Base-by-base conservation (phyloP, 92 coral and sea anemone genomes). In the Parazoanthus atlanticus region DNA sequence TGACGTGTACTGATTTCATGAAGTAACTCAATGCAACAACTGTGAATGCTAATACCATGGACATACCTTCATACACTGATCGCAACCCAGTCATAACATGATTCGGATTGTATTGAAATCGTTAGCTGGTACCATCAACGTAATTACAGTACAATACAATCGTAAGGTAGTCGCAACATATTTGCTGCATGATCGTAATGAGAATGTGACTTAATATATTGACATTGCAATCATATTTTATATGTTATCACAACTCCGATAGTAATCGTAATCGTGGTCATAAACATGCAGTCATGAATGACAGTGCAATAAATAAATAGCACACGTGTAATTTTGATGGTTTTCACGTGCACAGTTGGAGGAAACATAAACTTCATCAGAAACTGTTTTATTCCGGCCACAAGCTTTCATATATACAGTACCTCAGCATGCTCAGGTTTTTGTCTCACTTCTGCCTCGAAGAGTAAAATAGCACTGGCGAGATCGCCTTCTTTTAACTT, bases 391-490 rank as follows among this genome's bases (percentile, higher is more conserved):
- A 52, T 19, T 52, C 19, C 12, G 19, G 58, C 4, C 10, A 52
- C 58, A 52, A 52, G 58, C 58, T 16, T 1, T 52, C 21, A 52
- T 2, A 52, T 52, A 52, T 1, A 52, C 3, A 90, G 81, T 81
- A 95, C 98, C 94, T 96, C 98, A 3, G 99, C 96, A 73, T 96
- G 98, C 46, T 96, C 98, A 23, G 99, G 98, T 33, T 93, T 89
- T 88, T 96, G 99, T 71, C 89, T 33, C 81, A 95, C 99, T 95
- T 96, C 98, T 28, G 99, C 98, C 89, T 96, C 99, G 85, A 96
- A 96, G 11, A 96, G 86, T 58, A 96, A 87, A 73, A 96, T 96
- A 0, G 99, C 99, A 88, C 99, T 96, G 15, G 94, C 91, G 40
- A 96, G 90, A 85, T 96, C 98, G 15, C 99, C 99, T 76, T 96